These are phyloP conservation scores for Parascotia fuliginaria DNA, from an alignment of 2,888 invertebrate species.

Conservation along the genomic window DNA sequence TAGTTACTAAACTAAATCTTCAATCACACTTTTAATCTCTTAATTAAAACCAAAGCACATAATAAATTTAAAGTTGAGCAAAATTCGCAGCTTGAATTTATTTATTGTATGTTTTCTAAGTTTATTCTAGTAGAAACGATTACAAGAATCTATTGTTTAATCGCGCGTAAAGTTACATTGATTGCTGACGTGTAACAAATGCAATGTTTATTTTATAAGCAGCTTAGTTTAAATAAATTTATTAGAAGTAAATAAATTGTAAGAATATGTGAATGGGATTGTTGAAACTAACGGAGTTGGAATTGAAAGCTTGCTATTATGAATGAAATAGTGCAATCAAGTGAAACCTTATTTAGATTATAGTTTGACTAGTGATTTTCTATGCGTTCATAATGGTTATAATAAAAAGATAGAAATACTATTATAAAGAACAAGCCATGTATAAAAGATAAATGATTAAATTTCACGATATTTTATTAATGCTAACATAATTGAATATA, in stretches of 20 bases:
- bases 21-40: too few relatives aligned
- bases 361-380: too few relatives aligned
- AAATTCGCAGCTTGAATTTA: background rate
- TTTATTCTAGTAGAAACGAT: background rate
- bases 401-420: too few relatives aligned
- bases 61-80: background rate
- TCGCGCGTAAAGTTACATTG: constrained; percentile 16
- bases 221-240: background rate
- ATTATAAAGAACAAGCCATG: too few relatives aligned
- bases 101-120: background rate
- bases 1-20: too few relatives aligned
- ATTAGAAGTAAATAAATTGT: constrained; percentile 1
- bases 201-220: constrained; percentile 16
- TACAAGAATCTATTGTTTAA: background rate
- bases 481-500: too few relatives aligned
- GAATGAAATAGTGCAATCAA: background rate
- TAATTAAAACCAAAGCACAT: background rate
- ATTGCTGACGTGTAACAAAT: constrained; percentile 32
- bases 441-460: too few relatives aligned
- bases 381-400: too few relatives aligned
- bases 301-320: background rate
- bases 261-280: background rate
- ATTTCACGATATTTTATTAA: too few relatives aligned
- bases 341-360: background rate
- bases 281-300: background rate